phyloP scores from a whole-genome alignment of 2,888 invertebrate genomes.

The Drosophila paranaensis region DNA sequence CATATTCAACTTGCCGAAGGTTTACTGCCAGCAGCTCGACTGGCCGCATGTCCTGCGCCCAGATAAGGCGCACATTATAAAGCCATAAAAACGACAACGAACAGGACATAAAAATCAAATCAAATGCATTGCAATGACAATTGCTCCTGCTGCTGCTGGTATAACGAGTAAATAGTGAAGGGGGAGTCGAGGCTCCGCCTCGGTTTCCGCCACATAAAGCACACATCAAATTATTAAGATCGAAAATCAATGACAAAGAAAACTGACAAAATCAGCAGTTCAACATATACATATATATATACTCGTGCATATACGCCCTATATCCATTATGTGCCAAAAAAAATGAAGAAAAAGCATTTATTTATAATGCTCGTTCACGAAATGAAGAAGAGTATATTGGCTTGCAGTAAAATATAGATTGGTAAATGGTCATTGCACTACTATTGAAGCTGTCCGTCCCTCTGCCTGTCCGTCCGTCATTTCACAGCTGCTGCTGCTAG shows the following conservation, averaged over 20 bases:
- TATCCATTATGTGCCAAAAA: not conserved
- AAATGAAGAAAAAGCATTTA: not conserved
- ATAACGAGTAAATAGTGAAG: constrained; percentile 15
- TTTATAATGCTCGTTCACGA: not conserved
- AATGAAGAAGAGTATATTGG: not conserved
- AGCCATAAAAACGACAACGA: constrained; percentile 61
- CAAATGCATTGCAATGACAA: constrained; percentile 69
- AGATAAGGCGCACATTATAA: constrained; percentile 53
- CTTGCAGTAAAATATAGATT: too few species aligned
- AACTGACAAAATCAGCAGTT: constrained; percentile 74
- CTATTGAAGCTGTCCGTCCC: too few species aligned
- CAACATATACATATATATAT: constrained; percentile 1
- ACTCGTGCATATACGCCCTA: not conserved
- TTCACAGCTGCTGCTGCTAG: too few species aligned
- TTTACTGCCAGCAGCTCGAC: constrained; percentile 21
- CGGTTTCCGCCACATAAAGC: constrained; percentile 70
- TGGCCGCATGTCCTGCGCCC: constrained; percentile 8
- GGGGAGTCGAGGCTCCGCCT: constrained; percentile 22
- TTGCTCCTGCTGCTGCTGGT: constrained; percentile 36
- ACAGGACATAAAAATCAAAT: constrained; percentile 60
- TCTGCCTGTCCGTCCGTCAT: too few species aligned
- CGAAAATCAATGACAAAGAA: constrained; percentile 75
- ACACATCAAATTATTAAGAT: constrained; percentile 75
- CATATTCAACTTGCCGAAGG: constrained; percentile 6
- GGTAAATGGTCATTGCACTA: too few species aligned